These are phyloP conservation scores for Callopanchax toddi DNA, from an alignment of 2,113 vertebrate genomes.

Conservation along the genomic window DNA sequence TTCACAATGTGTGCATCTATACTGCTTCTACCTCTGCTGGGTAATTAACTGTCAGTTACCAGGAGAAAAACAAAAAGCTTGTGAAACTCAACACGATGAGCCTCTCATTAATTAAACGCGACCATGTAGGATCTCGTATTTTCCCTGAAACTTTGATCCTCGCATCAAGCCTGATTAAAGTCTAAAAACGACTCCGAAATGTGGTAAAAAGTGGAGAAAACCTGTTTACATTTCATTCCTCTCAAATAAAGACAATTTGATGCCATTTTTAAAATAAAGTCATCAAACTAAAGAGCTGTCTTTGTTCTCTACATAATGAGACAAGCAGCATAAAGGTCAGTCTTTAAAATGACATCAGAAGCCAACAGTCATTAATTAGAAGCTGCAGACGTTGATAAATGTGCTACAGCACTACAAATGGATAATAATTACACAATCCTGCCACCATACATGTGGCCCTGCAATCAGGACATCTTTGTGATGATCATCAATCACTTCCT, in stretches of 20 bases:
- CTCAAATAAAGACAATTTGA: not conserved
- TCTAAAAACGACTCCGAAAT: not conserved
- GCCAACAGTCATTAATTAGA: slow-evolving; percentile 14
- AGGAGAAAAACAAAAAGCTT: not conserved
- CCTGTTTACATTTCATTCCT: not conserved
- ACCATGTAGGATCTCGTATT: not conserved
- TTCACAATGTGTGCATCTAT: not conserved
- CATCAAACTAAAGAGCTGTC: not conserved
- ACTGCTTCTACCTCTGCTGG: not conserved
- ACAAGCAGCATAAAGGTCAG: slow-evolving; percentile 21
- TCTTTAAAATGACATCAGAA: slow-evolving; percentile 9
- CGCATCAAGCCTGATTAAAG: not conserved
- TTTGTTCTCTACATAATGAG: slow-evolving; percentile 25
- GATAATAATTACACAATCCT: slow-evolving; percentile 36
- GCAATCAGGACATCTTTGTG: slow-evolving; percentile 21
- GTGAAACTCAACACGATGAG: not conserved
- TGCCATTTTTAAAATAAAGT: slow-evolving; percentile 2
- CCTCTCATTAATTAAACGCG: not conserved
- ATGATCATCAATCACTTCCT: slow-evolving; percentile 42
- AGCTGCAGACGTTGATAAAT: slow-evolving; percentile 17
- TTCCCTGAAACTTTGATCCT: not conserved
- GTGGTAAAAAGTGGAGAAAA: not conserved
- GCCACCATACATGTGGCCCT: slow-evolving; percentile 14
- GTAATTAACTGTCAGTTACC: not conserved
- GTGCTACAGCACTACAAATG: slow-evolving; percentile 13